These are phyloP conservation scores for Onychomys torridus DNA, from an alignment of 2,797 vertebrate species.

Conservation along the genomic window DNA sequence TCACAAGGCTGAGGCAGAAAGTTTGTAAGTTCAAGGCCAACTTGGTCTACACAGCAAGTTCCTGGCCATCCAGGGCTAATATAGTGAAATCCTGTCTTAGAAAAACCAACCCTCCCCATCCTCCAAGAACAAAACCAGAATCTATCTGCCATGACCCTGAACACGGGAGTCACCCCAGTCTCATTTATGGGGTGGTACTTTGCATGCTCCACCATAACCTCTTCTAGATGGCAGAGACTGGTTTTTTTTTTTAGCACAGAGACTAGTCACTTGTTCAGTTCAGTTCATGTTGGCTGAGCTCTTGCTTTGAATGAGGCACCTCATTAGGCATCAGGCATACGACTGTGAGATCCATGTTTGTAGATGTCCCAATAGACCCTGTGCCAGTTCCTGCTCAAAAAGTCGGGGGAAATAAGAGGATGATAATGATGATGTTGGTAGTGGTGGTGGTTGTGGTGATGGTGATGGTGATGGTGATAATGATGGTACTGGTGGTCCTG, in stretches of 20 bases:
- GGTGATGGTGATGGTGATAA: neutral
- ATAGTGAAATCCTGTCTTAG: neutral
- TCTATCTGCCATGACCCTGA: neutral
- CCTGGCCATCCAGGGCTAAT: neutral
- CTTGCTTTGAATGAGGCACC: constrained; percentile 21
- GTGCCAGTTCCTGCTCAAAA: neutral
- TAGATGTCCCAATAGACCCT: neutral
- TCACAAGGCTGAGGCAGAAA: neutral
- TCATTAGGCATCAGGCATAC: constrained; percentile 3
- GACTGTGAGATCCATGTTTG: neutral
- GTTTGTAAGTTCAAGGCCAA: neutral
- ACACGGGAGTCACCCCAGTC: neutral
- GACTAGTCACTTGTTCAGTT: neutral
- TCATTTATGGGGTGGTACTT: neutral
- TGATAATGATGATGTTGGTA: neutral
- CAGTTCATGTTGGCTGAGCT: constrained; percentile 26
- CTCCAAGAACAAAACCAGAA: neutral
- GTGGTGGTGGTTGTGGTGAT: neutral
- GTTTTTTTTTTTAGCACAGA: neutral
- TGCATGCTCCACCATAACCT: neutral
- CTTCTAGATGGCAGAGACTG: neutral
- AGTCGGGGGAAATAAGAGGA: neutral
- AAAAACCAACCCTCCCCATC: neutral
- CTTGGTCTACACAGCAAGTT: neutral
- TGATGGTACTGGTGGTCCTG: neutral